Evolutionary conservation across 2,797 vertebrate genomes (phyloP).

Genomic region (Sphenodon punctatus): DNA sequence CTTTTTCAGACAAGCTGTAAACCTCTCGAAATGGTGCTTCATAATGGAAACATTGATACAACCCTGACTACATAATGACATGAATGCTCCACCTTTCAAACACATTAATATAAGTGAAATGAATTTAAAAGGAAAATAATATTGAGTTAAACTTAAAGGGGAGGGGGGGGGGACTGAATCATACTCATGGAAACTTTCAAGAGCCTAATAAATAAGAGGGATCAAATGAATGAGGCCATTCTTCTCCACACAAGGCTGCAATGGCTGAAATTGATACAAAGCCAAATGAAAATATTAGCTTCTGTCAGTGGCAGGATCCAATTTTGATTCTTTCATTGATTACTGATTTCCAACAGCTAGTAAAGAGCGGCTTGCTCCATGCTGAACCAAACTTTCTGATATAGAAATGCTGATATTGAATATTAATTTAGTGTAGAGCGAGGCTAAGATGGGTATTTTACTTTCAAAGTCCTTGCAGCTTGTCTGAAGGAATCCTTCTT

Average conservation of each 20-base stretch:
- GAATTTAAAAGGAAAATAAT: constrained; percentile 47
- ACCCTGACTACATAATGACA: neutral
- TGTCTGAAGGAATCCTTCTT: neutral
- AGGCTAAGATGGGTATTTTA: neutral
- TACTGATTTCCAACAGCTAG: neutral
- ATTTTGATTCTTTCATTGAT: constrained; percentile 24
- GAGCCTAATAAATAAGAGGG: constrained; percentile 46
- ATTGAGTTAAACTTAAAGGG: constrained; percentile 3
- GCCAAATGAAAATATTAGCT: constrained; percentile 46
- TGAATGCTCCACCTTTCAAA: constrained; percentile 33
- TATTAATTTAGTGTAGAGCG: neutral
- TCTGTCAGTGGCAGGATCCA: constrained; percentile 8
- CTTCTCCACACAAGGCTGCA: constrained; percentile 42
- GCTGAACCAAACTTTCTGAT: neutral
- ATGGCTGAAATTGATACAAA: constrained; percentile 28
- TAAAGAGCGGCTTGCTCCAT: neutral
- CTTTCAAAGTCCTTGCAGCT: neutral
- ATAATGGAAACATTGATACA: constrained; percentile 19
- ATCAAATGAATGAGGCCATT: constrained; percentile 56
- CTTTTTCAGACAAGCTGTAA: constrained; percentile 1
- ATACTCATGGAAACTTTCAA: constrained; percentile 58
- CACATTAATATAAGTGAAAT: constrained; percentile 34
- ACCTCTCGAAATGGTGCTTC: constrained; percentile 3
- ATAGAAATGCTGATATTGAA: neutral
- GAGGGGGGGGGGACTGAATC: too few species aligned